Evolutionary conservation across 2,888 invertebrate genomes (phyloP).

Genomic region (Metallyticus violacea): DNA sequence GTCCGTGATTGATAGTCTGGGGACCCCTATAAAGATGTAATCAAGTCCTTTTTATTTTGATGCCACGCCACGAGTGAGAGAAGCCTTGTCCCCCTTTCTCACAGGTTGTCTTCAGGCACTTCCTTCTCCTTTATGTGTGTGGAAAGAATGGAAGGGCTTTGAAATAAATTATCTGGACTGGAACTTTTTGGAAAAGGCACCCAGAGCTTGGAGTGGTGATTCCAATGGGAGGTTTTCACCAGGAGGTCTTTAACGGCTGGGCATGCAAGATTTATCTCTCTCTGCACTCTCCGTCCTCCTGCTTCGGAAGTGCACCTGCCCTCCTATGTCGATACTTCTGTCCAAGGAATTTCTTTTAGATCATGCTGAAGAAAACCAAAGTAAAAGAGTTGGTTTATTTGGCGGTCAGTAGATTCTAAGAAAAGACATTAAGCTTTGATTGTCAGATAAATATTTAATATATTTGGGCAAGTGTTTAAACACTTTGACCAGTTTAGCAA

Average conservation of each 20-base stretch:
- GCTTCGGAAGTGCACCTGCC: not conserved
- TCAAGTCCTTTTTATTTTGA: constrained; percentile 19
- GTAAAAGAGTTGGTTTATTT: too few species aligned
- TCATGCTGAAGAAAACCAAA: too few species aligned
- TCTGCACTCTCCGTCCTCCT: not conserved
- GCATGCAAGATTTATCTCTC: not conserved
- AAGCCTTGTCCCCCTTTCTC: not conserved
- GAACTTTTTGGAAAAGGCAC: not conserved
- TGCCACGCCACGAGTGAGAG: constrained; percentile 5
- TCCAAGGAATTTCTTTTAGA: too few species aligned
- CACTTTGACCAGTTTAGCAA: too few species aligned
- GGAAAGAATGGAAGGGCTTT: not conserved
- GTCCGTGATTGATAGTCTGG: not conserved
- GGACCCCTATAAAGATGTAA: constrained; percentile 21
- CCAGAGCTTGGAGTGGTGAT: not conserved
- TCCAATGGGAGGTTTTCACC: not conserved
- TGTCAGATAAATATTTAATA: too few species aligned
- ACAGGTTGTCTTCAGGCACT: not conserved
- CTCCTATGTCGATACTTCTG: too few species aligned
- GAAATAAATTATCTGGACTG: not conserved
- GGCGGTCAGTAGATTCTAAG: too few species aligned
- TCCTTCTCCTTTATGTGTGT: not conserved
- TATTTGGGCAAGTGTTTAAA: too few species aligned
- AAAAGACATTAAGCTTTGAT: too few species aligned
- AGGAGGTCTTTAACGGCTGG: not conserved